Conservation (phyloP, 1,140 invertebrate genomes). For the Diachasma alloeum region DNA sequence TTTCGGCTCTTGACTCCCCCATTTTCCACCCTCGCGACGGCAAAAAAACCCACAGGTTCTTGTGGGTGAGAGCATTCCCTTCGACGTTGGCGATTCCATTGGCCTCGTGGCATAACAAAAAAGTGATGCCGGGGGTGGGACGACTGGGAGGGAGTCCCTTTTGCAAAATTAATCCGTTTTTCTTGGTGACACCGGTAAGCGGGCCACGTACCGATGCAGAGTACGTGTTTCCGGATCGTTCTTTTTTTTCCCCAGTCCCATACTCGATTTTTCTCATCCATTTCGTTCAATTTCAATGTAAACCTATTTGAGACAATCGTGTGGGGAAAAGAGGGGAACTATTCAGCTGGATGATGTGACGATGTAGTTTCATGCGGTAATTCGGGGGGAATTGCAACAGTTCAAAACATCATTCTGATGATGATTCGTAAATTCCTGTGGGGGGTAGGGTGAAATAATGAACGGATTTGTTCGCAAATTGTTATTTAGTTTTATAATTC, state of each 20-base stretch:
- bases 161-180: not conserved
- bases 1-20: not conserved
- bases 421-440: too few species aligned
- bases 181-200: conserved; percentile 12
- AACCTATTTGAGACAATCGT: not conserved
- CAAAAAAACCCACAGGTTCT: not conserved
- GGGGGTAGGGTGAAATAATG: too few species aligned
- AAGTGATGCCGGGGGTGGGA: not conserved
- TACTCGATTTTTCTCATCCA: not conserved
- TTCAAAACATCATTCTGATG: too few species aligned
- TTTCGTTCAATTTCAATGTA: not conserved
- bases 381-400: too few species aligned
- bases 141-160: too few species aligned
- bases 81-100: conserved; percentile 23
- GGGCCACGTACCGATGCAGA: not conserved
- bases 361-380: too few species aligned
- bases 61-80: conserved; percentile 7
- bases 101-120: not conserved
- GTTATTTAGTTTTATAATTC: too few species aligned
- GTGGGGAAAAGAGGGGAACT: not conserved
- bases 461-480: too few species aligned
- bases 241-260: not conserved
- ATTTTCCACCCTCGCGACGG: conserved; percentile 2
- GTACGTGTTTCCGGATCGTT: not conserved
- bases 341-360: not conserved